These are phyloP conservation scores for Streptopelia turtur DNA, from an alignment of 2,797 vertebrate species.

Conservation along the genomic window DNA sequence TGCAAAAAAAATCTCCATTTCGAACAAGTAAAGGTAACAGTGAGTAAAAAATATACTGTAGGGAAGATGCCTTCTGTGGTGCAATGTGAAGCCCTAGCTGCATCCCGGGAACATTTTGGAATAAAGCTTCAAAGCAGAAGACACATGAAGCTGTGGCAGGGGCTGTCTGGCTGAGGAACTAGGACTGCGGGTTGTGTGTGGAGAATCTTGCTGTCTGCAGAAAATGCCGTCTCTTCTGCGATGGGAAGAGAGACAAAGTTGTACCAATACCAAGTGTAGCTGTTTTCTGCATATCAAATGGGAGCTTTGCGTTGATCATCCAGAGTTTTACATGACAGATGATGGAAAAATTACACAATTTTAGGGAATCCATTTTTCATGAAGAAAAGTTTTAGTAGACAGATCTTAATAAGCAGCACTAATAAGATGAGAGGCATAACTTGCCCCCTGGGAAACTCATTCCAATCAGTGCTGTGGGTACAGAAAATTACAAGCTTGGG, in stretches of 20 bases:
- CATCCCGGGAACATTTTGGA: not conserved
- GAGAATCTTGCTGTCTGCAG: not conserved
- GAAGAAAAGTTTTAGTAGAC: not conserved
- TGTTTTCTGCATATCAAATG: not conserved
- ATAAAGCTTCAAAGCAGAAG: not conserved
- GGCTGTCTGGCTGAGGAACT: not conserved
- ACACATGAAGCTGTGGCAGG: not conserved
- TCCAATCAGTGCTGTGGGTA: not conserved
- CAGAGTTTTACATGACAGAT: not conserved
- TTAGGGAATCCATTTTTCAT: not conserved
- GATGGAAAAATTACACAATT: not conserved
- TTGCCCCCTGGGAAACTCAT: not conserved
- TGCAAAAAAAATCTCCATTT: not conserved
- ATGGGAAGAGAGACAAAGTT: not conserved
- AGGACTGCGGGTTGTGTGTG: fast-evolving
- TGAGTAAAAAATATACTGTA: not conserved
- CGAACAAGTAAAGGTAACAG: not conserved
- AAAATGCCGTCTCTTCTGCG: not conserved
- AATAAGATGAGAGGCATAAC: not conserved
- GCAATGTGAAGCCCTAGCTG: not conserved
- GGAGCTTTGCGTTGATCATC: not conserved
- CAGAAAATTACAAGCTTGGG: not conserved
- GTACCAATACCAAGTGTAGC: not conserved
- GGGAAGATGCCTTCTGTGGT: not conserved
- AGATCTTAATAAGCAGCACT: not conserved